Evolutionary conservation across 2,113 vertebrate genomes (phyloP).

Genomic region (Rhea pennata): DNA sequence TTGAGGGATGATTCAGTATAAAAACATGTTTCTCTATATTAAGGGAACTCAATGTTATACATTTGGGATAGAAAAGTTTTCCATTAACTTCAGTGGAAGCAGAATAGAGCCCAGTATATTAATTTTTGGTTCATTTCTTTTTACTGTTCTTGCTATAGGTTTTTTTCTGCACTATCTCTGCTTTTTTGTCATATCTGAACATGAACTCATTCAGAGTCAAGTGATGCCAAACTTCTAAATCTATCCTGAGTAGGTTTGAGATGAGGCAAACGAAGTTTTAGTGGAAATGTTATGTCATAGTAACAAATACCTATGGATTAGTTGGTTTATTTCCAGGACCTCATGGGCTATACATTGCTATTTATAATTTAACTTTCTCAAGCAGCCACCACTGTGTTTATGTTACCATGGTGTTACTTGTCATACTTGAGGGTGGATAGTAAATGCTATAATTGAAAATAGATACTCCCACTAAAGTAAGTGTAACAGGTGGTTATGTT

Average conservation of each 20-base stretch:
- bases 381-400: conserved; percentile 68
- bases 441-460: conserved; percentile 78
- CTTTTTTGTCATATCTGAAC: neutral
- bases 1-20: neutral
- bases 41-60: neutral
- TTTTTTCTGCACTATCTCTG: neutral
- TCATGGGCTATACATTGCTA: conserved; percentile 62
- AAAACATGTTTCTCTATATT: neutral
- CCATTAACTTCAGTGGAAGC: neutral
- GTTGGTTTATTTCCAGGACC: conserved; percentile 72
- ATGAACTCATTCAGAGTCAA: neutral
- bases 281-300: conserved; percentile 64
- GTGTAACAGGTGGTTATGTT: conserved; percentile 77
- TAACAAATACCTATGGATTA: conserved; percentile 67
- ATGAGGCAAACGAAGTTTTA: conserved; percentile 33
- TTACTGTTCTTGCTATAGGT: neutral
- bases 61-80: neutral
- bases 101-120: neutral
- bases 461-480: conserved; percentile 79
- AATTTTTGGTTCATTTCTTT: neutral
- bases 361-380: conserved; percentile 71
- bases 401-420: conserved; percentile 77
- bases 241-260: conserved; percentile 7
- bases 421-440: conserved; percentile 65
- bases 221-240: conserved; percentile 7